phyloP scores from a whole-genome alignment of 2,888 invertebrate genomes.

The Drosophila acutilabella region DNA sequence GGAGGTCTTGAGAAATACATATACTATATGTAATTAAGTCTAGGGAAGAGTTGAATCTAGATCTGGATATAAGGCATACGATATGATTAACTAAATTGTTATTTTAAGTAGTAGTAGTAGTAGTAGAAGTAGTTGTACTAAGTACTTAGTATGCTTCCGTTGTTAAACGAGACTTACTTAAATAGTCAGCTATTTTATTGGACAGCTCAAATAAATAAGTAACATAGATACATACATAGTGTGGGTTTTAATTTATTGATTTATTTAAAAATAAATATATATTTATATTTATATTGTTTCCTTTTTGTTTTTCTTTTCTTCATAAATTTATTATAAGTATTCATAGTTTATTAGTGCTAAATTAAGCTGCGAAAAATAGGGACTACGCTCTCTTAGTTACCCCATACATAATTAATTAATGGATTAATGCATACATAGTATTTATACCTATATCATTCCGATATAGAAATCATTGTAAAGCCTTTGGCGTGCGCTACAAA shows the following conservation, averaged over 20 bases:
- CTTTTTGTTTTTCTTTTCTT: constrained; percentile 10
- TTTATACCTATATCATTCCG: constrained; percentile 21
- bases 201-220: constrained; percentile 53
- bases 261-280: constrained; percentile 72
- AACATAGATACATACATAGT: constrained; percentile 59
- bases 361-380: constrained; percentile 50
- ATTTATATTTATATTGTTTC: constrained; percentile 26
- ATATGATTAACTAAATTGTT: constrained; percentile 43
- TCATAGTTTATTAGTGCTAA: constrained; percentile 41
- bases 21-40: constrained; percentile 8
- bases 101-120: neutral
- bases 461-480: constrained; percentile 31
- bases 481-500: constrained; percentile 57
- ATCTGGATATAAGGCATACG: constrained; percentile 31
- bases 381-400: constrained; percentile 46
- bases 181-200: constrained; percentile 34
- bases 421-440: constrained; percentile 42
- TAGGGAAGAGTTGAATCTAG: constrained; percentile 32
- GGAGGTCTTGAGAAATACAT: neutral
- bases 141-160: constrained; percentile 33
- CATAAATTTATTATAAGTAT: constrained; percentile 40
- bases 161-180: constrained; percentile 64
- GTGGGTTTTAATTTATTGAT: constrained; percentile 63
- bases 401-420: constrained; percentile 39
- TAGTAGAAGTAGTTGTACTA: constrained; percentile 17